Evolutionary conservation across 2,797 vertebrate species (phyloP), one percentile per base, ranked within the genome.

Genomic region (Ctenochaetus hawaiiensis): DNA sequence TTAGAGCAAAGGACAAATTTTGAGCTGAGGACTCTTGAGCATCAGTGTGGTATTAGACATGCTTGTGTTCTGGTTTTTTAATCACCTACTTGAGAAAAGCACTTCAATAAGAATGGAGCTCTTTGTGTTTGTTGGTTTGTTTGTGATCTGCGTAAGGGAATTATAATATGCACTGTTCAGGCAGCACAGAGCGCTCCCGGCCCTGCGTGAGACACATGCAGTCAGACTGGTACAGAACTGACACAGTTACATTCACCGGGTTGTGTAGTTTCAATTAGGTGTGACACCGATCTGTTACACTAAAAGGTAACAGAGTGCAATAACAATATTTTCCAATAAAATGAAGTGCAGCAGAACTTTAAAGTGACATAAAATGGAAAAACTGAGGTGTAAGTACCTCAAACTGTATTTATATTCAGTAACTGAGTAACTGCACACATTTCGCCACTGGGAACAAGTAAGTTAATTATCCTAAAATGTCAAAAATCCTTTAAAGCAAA

Each of bases 61-160:
- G 59, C 34, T 41, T 59, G 18, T 80, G 43, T 57, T 80, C 8
- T 37, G 39, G 58, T 83, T 82, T 43, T 83, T 78, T 57, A 58
- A 58, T 83, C 60, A 51, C 45, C 1, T 63, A 67, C 74, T 74
- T 72, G 20, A 82, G 67, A 75, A 23, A 23, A 70, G 41, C 66
- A 60, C 74, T 78, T 85, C 43, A 81, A 62, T 61, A 72, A 67
- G 56, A 4, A 14, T 43, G 65, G 61, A 51, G 60, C 61, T 71
- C 52, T 66, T 51, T 82, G 76, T 75, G 54, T 68, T 67, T 54
- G 23, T 62, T 8, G 0, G 60, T 77, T 75, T 82, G 56, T 84
- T 75, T 72, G 48, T 67, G 48, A 16, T n/a, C 22, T n/a, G 44
- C 22, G 2, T 5, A 16, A 37, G 65, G 64, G 64, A 74, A 75